Base-by-base conservation (phyloP, 1,140 invertebrate genomes). In the Meloidogyne hapla region DNA sequence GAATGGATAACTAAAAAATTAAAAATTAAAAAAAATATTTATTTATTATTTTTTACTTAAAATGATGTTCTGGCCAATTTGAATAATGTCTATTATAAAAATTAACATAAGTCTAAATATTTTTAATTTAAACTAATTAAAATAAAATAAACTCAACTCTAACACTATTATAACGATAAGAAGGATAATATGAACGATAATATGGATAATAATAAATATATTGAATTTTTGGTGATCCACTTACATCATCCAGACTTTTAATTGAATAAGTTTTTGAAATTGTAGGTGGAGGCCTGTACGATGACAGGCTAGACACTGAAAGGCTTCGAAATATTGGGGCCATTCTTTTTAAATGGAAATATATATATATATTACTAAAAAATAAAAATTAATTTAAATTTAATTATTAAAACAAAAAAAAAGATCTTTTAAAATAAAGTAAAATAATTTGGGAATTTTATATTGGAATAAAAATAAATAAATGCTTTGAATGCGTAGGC, bases 21-120 rank as follows among this genome's bases (percentile, higher is more conserved):
- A 69, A 1, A 13, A 69, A 38, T 6, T 48, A 56, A 70, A 45
- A 38, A 40, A 62, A 28, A 18, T 33, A 40, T 61, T 23, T 73
- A n/a, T n/a, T 21, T 13, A 23, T n/a, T 13, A 72, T 33, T 13
- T 33, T 33, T 28, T 13, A 73, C 71, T 61, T 73, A 64, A 73
- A 73, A 63, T 73, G 71, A 40, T 73, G 71, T 38, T 73, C 71
- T 61, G 71, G 71, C 71, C 71, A 73, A 63, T 73, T 73, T 15
- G 71, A 63, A 38, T 64, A 73, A 33, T 73, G 71, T 56, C 56
- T 26, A 64, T 73, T 25, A 33, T 73, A 73, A 64, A 26, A 25
- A 63, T 38, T 64, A 40, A 64, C 56, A 63, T 73, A 73, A 12
- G 56, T 63, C 71, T 73, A 63, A 18, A 26, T n/a, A 69, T 40